Evolutionary conservation across 1,140 invertebrate species (phyloP).

Genomic region (Meloidogyne chitwoodi): DNA sequence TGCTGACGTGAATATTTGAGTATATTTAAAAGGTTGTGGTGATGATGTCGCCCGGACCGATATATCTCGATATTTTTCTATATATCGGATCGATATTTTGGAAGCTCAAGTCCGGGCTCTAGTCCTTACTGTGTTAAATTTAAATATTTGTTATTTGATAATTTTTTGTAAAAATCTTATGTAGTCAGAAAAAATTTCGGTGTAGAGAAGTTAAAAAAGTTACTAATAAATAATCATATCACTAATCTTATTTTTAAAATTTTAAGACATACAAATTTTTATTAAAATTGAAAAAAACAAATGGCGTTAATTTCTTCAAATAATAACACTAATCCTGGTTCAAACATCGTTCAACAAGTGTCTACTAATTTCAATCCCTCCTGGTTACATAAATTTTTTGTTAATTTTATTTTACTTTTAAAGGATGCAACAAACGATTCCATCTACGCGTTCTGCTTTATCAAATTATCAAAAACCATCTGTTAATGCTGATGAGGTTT

Average conservation of each 20-base stretch:
- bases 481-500: slow-evolving; percentile 14
- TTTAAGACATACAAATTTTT: background rate
- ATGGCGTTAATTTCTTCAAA: slow-evolving; percentile 7
- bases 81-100: no score
- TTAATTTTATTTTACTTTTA: background rate
- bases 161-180: no score
- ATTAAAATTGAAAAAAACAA: background rate
- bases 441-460: slow-evolving; percentile 11
- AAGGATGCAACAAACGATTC: slow-evolving; percentile 16
- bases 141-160: no score
- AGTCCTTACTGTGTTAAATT: no score
- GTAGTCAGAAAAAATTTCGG: no score
- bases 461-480: background rate
- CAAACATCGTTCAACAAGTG: slow-evolving; percentile 4
- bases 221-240: no score
- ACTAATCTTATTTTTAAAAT: background rate
- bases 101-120: no score
- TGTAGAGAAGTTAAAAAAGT: no score
- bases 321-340: background rate
- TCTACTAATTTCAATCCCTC: slow-evolving; percentile 28
- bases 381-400: background rate
- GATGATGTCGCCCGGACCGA: no score
- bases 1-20: no score
- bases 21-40: no score
- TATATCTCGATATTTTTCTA: no score